Evolutionary conservation across 1,140 invertebrate genomes (phyloP).

Genomic region (Grapholita molesta): DNA sequence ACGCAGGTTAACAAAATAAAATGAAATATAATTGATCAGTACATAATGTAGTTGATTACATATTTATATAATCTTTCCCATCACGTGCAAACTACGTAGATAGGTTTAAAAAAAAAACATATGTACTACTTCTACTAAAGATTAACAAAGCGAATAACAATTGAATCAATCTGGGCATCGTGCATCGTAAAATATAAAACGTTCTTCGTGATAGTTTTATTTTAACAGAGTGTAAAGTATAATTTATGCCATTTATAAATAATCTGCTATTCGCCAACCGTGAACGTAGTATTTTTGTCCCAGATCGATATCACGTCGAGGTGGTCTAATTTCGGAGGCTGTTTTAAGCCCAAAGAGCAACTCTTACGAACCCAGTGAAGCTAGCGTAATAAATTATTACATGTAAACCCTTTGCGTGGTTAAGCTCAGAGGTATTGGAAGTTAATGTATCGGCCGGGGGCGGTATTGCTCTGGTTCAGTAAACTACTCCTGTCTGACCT

Average conservation of each 20-base stretch:
- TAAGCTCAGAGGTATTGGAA: slow-evolving; percentile 47
- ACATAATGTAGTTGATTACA: too few species aligned
- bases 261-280: background rate
- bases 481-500: slow-evolving; percentile 25
- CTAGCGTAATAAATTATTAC: slow-evolving; percentile 56
- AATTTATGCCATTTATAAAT: background rate
- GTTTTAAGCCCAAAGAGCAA: slow-evolving; percentile 10
- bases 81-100: too few species aligned
- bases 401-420: slow-evolving; percentile 49
- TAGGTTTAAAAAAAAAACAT: too few species aligned
- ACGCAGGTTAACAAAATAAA: too few species aligned
- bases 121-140: background rate
- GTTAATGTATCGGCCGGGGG: slow-evolving; percentile 47
- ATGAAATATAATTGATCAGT: too few species aligned
- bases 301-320: background rate
- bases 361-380: slow-evolving; percentile 14
- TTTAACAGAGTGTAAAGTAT: background rate
- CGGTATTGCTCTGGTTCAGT: slow-evolving; percentile 33
- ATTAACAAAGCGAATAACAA: background rate
- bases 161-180: background rate
- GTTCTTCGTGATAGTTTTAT: background rate
- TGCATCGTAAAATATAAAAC: background rate
- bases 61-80: too few species aligned
- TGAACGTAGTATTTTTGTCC: background rate
- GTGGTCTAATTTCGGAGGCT: slow-evolving; percentile 9